Evolutionary conservation across 1,140 invertebrate genomes (phyloP).

Genomic region (Nebria ingens): DNA sequence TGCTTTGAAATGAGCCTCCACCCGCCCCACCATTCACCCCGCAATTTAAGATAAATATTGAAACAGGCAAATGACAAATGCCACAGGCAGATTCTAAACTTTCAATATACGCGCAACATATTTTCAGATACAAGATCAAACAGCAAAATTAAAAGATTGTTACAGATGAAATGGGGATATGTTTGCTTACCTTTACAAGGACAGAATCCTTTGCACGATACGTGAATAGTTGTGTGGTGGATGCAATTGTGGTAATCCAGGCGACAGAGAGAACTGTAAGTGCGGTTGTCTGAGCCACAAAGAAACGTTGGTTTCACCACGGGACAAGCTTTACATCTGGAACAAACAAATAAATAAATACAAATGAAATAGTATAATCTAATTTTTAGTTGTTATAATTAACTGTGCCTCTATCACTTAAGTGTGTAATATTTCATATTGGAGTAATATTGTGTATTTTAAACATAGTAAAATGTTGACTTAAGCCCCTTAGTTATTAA

Average conservation of each 20-base stretch:
- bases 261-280: conserved; percentile 83
- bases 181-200: conserved; percentile 69
- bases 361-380: too few species aligned
- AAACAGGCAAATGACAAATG: neutral
- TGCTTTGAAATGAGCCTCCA: neutral
- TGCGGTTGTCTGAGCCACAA: conserved; percentile 82
- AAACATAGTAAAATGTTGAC: too few species aligned
- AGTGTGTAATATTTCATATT: too few species aligned
- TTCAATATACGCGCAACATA: neutral
- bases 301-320: conserved; percentile 71
- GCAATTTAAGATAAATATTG: neutral
- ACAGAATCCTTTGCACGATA: conserved; percentile 80
- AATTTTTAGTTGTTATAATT: too few species aligned
- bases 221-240: conserved; percentile 62
- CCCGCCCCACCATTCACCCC: too few species aligned
- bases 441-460: too few species aligned
- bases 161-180: neutral
- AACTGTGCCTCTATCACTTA: too few species aligned
- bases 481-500: too few species aligned
- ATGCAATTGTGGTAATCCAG: conserved; percentile 89
- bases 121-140: neutral
- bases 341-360: conserved; percentile 30
- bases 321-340: conserved; percentile 68
- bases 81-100: neutral
- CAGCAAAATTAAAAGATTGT: neutral